Base-by-base conservation (phyloP, 1,140 invertebrate species). In the Ceratitis capitata region DNA sequence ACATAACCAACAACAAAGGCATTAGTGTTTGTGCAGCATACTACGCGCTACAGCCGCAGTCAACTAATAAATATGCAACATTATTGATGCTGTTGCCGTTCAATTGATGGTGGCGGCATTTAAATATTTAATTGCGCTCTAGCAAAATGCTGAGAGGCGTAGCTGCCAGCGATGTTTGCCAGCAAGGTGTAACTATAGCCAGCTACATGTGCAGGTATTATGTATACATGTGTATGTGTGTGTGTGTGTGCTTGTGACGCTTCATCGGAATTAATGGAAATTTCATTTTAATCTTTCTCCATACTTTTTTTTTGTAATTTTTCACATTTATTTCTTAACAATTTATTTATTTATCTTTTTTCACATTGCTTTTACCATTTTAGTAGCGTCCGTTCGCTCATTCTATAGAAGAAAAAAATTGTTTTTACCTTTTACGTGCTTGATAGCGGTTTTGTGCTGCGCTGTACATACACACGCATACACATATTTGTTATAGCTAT, bases 101-200 rank as follows among this genome's bases (percentile, higher is more conserved):
- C 39, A 78, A 78, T 78, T 78, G 69, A 78, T 78, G 69, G 69
- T 78, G 69, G 69, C 69, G 69, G 39, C 69, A 78, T 78, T 78
- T 78, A 78, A 78, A 78, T 78, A 78, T 78, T 78, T 78, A 78
- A 78, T 78, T 78, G 69, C 35, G 23, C 69, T n/a, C n/a, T 45
- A 19, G 69, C n/a, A 42, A 39, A 45, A 45, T 10, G 32, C 9
- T 42, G 39, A 78, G 69, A 47, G 42, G 69, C 69, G 69, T 45
- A 7, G 6, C n/a, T 23, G 69, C 14, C 64, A 12, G 39, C 69
- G 12, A 45, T 23, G n/a, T n/a, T n/a, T n/a, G 39, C 19, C 0
- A 16, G 29, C 16, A 69, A n/a, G n/a, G n/a, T n/a, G n/a, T n/a
- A n/a, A 56, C 16, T 16, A n/a, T n/a, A n/a, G n/a, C n/a, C n/a